These are phyloP conservation scores for Apotomis turbidana DNA, from an alignment of 2,888 invertebrate genomes.

Conservation along the genomic window DNA sequence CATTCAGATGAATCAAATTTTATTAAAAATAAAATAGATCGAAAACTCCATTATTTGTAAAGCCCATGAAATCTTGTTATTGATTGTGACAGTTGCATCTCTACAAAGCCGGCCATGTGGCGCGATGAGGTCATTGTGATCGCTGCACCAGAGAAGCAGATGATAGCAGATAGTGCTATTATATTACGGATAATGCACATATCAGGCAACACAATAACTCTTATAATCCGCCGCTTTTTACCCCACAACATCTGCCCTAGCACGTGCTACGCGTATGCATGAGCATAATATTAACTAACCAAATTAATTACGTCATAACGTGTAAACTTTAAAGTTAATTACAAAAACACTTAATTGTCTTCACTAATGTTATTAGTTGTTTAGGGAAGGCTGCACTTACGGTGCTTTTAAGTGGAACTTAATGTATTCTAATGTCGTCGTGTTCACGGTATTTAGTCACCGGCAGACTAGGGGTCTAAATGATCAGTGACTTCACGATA, in stretches of 20 bases:
- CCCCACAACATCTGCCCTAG: slow-evolving; percentile 62
- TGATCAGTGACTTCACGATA: slow-evolving; percentile 53
- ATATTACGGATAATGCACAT: slow-evolving; percentile 59
- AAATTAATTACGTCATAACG: slow-evolving; percentile 65
- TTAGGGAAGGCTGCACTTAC: slow-evolving; percentile 55
- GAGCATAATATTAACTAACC: slow-evolving; percentile 41
- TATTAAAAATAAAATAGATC: neutral
- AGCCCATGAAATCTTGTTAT: slow-evolving; percentile 32
- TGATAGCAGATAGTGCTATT: slow-evolving; percentile 65
- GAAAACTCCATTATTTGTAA: slow-evolving; percentile 11
- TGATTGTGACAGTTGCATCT: slow-evolving; percentile 43
- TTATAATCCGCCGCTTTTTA: slow-evolving; percentile 63
- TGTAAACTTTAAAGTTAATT: slow-evolving; percentile 67
- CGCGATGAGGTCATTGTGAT: slow-evolving; percentile 51
- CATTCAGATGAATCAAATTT: too few species aligned
- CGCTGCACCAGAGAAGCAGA: slow-evolving; percentile 57
- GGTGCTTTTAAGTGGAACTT: slow-evolving; percentile 56
- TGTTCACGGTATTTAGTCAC: slow-evolving; percentile 59
- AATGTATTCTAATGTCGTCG: slow-evolving; percentile 62
- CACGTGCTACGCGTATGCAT: slow-evolving; percentile 51
- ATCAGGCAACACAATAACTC: slow-evolving; percentile 59
- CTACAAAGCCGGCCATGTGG: slow-evolving; percentile 47
- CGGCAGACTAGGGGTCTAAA: slow-evolving; percentile 50
- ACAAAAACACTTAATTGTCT: slow-evolving; percentile 62
- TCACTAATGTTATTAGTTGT: slow-evolving; percentile 59